Evolutionary conservation across 2,888 invertebrate species (phyloP), one percentile per base, ranked within the genome.

Genomic region (Cetonia aurata): DNA sequence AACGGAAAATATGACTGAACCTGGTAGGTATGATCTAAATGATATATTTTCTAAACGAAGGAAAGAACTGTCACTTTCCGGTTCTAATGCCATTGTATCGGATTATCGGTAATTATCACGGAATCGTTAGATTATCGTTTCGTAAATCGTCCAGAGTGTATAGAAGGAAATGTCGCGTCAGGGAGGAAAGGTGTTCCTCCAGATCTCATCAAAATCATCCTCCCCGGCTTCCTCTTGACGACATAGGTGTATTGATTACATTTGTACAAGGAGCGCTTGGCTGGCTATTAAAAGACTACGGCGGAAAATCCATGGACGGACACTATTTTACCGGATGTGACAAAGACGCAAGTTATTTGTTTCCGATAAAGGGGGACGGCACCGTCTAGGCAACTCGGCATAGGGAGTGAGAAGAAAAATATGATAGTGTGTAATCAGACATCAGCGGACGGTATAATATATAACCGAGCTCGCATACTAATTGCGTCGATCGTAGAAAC

Each of bases 371-470:
- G 77, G 75, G 75, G 79, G 76, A 80, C 80, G 72, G 74, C 72
- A 73, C 72, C 72, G 33, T 52, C 72, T 67, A 69, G 70, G 69
- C 69, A 71, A 75, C 73, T 75, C 57, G 70, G 74, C 76, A 74
- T 70, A 68, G 73, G 73, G 76, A 83, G 75, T 75, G 79, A 80
- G 82, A 84, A 79, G 79, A 82, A 83, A 83, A 83, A 82, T 83
- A 84, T 84, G 83, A 84, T 83, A 83, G 83, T 83, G 81, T 83
- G 83, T 83, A 83, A 84, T 83, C 83, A 82, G 82, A 82, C 83
- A 83, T 82, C 83, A 80, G 79, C 80, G 80, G 80, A 80, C 80
- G 81, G 81, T 78, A 81, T 80, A 79, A 80, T 80, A 80, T 76
- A 77, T 77, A 74, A 81, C 81, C 73, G 74, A 78, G 77, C 75